These are phyloP conservation scores for Oryzias curvinotus DNA, from an alignment of 2,113 vertebrate genomes.

Conservation along the genomic window DNA sequence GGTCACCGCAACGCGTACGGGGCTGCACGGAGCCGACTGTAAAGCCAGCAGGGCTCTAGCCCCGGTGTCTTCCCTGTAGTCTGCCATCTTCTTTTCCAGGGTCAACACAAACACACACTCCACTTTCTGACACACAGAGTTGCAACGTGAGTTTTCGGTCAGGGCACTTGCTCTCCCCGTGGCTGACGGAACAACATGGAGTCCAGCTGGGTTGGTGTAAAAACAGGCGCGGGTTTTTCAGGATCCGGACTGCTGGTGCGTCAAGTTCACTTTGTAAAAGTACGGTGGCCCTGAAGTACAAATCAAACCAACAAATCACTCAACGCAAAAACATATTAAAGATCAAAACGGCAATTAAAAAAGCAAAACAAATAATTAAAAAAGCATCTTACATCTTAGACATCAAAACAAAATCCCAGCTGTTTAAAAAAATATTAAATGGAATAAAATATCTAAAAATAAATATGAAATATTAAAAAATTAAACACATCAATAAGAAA, in stretches of 20 bases:
- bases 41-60: slow-evolving; percentile 87
- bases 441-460: too few relatives aligned
- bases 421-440: too few relatives aligned
- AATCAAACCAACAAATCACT: not conserved
- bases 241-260: slow-evolving; percentile 40
- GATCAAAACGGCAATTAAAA: too few relatives aligned
- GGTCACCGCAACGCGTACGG: slow-evolving; percentile 77
- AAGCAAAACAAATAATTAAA: too few relatives aligned
- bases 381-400: too few relatives aligned
- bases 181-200: slow-evolving; percentile 81
- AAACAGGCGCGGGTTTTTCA: slow-evolving; percentile 42
- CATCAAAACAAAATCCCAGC: too few relatives aligned
- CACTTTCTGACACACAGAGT: slow-evolving; percentile 59
- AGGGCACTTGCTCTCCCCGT: slow-evolving; percentile 67
- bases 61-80: slow-evolving; percentile 90
- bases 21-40: slow-evolving; percentile 88
- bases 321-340: too few relatives aligned
- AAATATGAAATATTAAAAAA: too few relatives aligned
- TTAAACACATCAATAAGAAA: too few relatives aligned
- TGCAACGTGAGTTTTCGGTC: slow-evolving; percentile 72
- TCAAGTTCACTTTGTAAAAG: slow-evolving; percentile 7
- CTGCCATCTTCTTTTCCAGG: slow-evolving; percentile 79
- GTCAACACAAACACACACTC: slow-evolving; percentile 53
- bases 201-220: slow-evolving; percentile 50
- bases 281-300: not conserved